phyloP scores from a whole-genome alignment of 2,113 vertebrate genomes.

The Taurulus bubalis region DNA sequence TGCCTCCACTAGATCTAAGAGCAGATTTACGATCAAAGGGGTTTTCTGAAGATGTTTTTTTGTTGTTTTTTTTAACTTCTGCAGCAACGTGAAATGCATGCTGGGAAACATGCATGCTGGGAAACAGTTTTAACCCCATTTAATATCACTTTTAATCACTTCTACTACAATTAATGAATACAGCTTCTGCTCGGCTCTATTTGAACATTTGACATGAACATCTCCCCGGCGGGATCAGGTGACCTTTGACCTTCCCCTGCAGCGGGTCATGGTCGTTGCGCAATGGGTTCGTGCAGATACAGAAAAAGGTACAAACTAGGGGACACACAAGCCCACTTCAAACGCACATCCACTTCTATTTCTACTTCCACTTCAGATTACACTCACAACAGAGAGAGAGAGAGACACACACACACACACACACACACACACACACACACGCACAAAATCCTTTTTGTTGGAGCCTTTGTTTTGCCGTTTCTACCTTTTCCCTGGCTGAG shows the following conservation, averaged over 20 bases:
- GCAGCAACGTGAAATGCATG: slow-evolving; percentile 29
- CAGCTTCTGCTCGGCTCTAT: slow-evolving; percentile 4
- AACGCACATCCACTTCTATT: slow-evolving; percentile 37
- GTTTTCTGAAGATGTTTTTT: neutral
- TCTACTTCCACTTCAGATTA: slow-evolving; percentile 45
- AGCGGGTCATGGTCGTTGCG: slow-evolving; percentile 21
- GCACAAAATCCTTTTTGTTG: slow-evolving; percentile 63
- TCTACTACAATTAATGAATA: neutral
- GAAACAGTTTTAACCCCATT: slow-evolving; percentile 10
- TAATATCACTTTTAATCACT: slow-evolving; percentile 28
- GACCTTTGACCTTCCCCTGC: slow-evolving; percentile 50
- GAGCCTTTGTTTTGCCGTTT: slow-evolving; percentile 69
- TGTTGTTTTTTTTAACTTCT: neutral
- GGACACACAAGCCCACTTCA: slow-evolving; percentile 23
- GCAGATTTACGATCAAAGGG: slow-evolving; percentile 19
- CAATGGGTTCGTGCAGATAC: slow-evolving; percentile 26
- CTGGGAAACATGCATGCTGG: slow-evolving; percentile 49
- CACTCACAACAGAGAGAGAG: slow-evolving; percentile 1
- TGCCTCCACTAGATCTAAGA: neutral
- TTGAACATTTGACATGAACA: slow-evolving; percentile 14
- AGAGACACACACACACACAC: slow-evolving; percentile 20
- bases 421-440: slow-evolving; percentile 24
- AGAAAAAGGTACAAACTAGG: slow-evolving; percentile 16
- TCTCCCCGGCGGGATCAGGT: slow-evolving; percentile 35
- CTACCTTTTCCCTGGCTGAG: slow-evolving; percentile 74